These are phyloP conservation scores for Zosterops japonicus DNA, from an alignment of 2,113 vertebrate genomes.

Conservation along the genomic window DNA sequence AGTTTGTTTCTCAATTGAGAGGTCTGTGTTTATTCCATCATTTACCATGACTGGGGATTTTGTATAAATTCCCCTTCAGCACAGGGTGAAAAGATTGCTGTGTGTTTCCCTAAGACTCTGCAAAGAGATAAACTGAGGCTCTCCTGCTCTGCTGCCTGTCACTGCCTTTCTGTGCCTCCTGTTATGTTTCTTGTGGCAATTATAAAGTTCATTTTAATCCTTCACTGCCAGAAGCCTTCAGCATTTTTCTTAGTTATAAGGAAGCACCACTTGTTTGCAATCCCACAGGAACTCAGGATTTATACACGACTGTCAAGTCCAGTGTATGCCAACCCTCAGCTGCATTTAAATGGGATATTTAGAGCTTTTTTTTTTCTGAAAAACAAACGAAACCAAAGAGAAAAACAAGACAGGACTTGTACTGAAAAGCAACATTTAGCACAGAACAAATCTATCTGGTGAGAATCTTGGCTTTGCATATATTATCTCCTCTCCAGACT, in stretches of 20 bases:
- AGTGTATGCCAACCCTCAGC: not conserved
- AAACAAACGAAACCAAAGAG: not conserved
- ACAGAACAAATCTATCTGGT: not conserved
- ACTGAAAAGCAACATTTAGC: not conserved
- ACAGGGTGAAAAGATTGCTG: not conserved
- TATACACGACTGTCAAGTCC: not conserved
- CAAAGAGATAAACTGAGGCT: not conserved
- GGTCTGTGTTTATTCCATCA: not conserved
- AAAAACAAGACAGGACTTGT: not conserved
- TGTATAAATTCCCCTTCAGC: not conserved
- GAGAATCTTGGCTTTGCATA: slow-evolving; percentile 29
- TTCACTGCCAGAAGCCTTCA: not conserved
- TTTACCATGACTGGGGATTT: not conserved
- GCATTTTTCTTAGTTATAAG: not conserved
- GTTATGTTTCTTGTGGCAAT: not conserved
- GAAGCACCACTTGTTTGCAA: not conserved
- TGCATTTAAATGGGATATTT: slow-evolving; percentile 9
- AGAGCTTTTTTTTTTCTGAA: not conserved
- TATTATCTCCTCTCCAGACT: not conserved
- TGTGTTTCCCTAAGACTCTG: not conserved
- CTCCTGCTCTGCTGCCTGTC: not conserved
- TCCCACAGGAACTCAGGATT: not conserved
- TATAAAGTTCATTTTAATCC: slow-evolving; percentile 19
- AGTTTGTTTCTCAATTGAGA: not conserved
- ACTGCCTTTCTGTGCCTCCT: not conserved